Conservation (phyloP, 35 echinoderm and acorn worm species). For the Holothuria glaberrima region DNA sequence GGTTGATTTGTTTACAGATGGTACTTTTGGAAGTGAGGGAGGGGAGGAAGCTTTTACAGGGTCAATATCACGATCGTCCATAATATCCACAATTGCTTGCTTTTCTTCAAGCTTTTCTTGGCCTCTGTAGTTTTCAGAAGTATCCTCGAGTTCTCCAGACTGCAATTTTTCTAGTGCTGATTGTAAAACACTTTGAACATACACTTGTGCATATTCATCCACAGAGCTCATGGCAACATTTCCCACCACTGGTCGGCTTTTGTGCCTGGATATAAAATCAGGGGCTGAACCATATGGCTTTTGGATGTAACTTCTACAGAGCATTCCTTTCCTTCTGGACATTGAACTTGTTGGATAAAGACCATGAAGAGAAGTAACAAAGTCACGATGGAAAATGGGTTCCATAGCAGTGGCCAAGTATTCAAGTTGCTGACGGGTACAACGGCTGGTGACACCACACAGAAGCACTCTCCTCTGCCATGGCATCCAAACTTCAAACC, state of each 20-base stretch:
- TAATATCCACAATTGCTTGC: neutral
- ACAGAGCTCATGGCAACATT: neutral
- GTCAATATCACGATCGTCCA: neutral
- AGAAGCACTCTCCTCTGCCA: conserved; percentile 85
- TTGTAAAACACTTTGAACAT: conserved; percentile 58
- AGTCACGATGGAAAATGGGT: conserved; percentile 97
- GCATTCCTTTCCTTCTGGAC: conserved; percentile 10
- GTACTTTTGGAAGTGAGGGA: too few relatives aligned
- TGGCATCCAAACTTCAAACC: conserved; percentile 95
- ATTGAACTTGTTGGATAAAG: conserved; percentile 63
- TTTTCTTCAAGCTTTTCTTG: neutral
- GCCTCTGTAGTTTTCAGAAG: neutral
- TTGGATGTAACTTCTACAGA: neutral
- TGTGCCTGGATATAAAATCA: neutral
- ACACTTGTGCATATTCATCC: conserved; percentile 65
- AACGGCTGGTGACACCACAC: conserved; percentile 85
- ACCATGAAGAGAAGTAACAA: conserved; percentile 69
- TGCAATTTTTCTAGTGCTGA: conserved; percentile 42
- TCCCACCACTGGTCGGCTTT: neutral
- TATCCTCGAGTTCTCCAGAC: neutral
- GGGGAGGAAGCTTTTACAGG: neutral
- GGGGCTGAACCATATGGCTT: neutral
- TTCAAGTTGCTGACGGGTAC: conserved; percentile 78
- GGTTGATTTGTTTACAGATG: neutral
- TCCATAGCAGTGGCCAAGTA: conserved; percentile 92